phyloP scores from a whole-genome alignment of 2,113 vertebrate species.

The Ancistrus triradiatus region DNA sequence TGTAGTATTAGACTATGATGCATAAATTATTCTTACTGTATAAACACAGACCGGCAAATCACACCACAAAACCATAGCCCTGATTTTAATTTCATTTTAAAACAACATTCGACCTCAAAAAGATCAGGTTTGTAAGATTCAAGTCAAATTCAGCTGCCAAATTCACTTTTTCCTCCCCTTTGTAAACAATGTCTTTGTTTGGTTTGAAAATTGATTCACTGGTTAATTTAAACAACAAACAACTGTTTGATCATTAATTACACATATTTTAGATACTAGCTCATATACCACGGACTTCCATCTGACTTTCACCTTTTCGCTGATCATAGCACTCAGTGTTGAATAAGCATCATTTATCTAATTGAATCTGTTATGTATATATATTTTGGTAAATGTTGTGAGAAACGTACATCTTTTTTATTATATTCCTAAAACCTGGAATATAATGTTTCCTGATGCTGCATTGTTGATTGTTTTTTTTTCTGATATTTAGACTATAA shows the following conservation, averaged over 20 bases:
- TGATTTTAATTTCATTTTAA: conserved; percentile 5
- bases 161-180: background rate
- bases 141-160: conserved; percentile 11
- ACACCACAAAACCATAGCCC: background rate
- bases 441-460: too few species aligned
- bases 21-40: background rate
- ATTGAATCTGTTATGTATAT: background rate
- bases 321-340: background rate
- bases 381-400: background rate
- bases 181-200: conserved; percentile 10
- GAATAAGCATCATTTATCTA: too few species aligned
- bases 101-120: background rate
- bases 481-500: background rate
- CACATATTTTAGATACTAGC: too few species aligned
- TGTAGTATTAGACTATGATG: background rate
- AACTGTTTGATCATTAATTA: too few species aligned
- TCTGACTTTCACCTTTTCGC: background rate
- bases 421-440: background rate
- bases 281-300: too few species aligned
- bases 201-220: background rate
- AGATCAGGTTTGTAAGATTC: background rate
- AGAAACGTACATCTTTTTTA: too few species aligned
- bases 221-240: too few species aligned
- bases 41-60: background rate
- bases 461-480: too few species aligned